Evolutionary conservation across 2,797 vertebrate species (phyloP).

Genomic region (Muraenolepis orangiensis): DNA sequence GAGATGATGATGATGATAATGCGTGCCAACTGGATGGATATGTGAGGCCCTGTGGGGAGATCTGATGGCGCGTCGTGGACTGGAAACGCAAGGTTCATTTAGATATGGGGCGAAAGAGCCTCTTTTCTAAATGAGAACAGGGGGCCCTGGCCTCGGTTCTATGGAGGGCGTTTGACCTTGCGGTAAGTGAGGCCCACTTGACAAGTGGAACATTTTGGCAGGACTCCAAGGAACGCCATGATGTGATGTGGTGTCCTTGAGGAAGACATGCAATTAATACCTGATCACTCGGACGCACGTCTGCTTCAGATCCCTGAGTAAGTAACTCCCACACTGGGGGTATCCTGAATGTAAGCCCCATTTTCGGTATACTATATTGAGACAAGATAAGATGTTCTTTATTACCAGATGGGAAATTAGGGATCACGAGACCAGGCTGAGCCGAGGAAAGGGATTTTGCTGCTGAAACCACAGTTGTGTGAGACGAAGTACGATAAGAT

Average conservation of each 20-base stretch:
- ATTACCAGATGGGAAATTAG: too few species aligned
- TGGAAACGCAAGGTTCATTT: background rate
- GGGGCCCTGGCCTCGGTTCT: background rate
- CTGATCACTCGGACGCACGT: conserved; percentile 9
- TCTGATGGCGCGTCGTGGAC: background rate
- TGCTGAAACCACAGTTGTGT: too few species aligned
- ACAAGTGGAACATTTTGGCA: background rate
- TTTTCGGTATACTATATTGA: too few species aligned
- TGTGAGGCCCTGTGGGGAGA: too few species aligned
- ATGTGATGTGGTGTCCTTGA: background rate
- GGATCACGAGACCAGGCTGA: too few species aligned
- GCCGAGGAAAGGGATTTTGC: too few species aligned
- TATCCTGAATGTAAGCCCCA: too few species aligned
- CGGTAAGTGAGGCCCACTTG: background rate
- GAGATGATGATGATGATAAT: too few species aligned
- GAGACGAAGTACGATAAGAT: background rate
- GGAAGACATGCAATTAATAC: background rate
- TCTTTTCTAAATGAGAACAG: background rate
- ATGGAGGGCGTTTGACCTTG: background rate
- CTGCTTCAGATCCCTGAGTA: conserved; percentile 20
- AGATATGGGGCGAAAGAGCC: background rate
- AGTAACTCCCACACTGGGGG: background rate
- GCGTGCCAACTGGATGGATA: too few species aligned
- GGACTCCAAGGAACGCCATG: background rate
- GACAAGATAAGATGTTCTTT: too few species aligned